Conservation (phyloP, 1,140 invertebrate genomes). For the Halyomorpha halys region DNA sequence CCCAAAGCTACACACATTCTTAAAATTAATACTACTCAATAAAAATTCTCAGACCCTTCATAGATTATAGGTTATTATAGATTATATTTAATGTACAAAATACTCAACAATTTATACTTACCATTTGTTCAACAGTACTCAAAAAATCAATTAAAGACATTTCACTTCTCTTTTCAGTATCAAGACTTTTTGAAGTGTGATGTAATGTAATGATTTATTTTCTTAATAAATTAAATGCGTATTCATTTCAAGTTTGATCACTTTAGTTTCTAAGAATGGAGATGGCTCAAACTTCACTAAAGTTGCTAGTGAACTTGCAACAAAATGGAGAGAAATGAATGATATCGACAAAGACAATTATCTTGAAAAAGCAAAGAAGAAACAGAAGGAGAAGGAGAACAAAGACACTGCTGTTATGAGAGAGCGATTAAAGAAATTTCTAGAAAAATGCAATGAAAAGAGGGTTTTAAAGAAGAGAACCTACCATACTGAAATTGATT, state of each 20-base stretch:
- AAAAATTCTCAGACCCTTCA: too few species aligned
- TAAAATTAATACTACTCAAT: too few species aligned
- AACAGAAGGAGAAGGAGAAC: conserved; percentile 21
- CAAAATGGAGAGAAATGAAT: conserved; percentile 37
- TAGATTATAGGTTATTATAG: too few species aligned
- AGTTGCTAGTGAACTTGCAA: conserved; percentile 35
- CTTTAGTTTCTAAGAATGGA: conserved; percentile 33
- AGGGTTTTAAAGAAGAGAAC: conserved; percentile 9
- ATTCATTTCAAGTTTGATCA: neutral
- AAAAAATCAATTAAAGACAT: too few species aligned
- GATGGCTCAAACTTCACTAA: conserved; percentile 35
- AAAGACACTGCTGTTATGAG: conserved; percentile 14
- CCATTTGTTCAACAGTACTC: too few species aligned
- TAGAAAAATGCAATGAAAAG: conserved; percentile 21
- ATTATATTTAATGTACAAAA: too few species aligned
- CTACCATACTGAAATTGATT: neutral
- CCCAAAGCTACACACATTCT: too few species aligned
- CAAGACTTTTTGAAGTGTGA: too few species aligned
- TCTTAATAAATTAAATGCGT: neutral
- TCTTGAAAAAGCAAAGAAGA: conserved; percentile 33
- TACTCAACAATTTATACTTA: too few species aligned
- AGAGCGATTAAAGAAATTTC: conserved; percentile 20
- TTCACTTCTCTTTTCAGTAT: too few species aligned
- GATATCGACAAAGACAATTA: conserved; percentile 39
- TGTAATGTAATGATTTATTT: too few species aligned